Base-by-base conservation (phyloP, 2,797 vertebrate species). In the Falco cherrug region DNA sequence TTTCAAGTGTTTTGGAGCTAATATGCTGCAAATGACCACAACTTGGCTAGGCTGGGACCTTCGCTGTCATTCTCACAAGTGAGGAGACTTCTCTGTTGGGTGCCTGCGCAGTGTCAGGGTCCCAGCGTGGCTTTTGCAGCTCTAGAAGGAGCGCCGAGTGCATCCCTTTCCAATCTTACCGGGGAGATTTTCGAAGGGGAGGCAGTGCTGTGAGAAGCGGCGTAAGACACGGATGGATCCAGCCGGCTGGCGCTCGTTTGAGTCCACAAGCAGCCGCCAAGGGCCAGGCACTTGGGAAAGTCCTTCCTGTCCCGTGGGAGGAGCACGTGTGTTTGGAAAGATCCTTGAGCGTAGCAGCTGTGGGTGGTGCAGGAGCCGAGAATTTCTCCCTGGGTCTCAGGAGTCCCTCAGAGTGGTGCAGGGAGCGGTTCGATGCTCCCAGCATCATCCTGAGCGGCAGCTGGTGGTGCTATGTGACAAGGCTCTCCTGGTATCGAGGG, bases 81-180 rank as follows among this genome's bases (percentile, higher is more conserved):
- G 28, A 75, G 35, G 33, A 84, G 56, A 76, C 15, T 63, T 76
- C 78, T 76, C 54, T 54, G 26, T 67, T 1, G 4, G 39, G 51
- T 83, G 61, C 37, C 54, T 75, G 43, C 7, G 14, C 47, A n/a
- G 17, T 31, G 53, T 16, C 10, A 13, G 45, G 89, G 57, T 9
- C 61, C 61, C 69, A 75, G 63, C 59, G 65, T 67, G 69, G 39
- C 28, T 84, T 89, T 84, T 86, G 48, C 47, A 90, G 63, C 87
- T 69, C 65, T 92, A 91, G 93, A 93, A 92, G 79, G 93, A 78
- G 39, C 47, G 31, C 79, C 60, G 87, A 91, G 76, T 53, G 25
- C 25, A 37, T 63, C 45, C 84, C 45, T 90, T 80, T 93, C 76
- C 84, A 67, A 85, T 81, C 87, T 75, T 35, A n/a, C 53, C 4